Conservation (phyloP, 2,113 vertebrate genomes). For the Ivindomyrus marchei region DNA sequence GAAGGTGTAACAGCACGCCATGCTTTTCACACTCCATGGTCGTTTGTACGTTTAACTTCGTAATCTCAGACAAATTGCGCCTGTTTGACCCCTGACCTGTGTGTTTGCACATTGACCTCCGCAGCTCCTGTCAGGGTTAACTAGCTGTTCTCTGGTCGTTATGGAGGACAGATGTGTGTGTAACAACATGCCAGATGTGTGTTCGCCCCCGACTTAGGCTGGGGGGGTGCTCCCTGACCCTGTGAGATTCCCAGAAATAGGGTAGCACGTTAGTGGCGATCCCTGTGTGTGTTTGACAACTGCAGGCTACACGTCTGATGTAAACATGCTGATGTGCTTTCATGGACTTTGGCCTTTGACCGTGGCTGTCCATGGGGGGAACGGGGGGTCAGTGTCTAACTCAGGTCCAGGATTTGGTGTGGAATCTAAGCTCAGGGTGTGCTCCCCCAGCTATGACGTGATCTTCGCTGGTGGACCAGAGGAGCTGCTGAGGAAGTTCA, state of each 20-base stretch:
- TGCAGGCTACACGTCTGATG: neutral
- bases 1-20: constrained; percentile 25
- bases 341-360: neutral
- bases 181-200: constrained; percentile 42
- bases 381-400: neutral
- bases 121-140: neutral
- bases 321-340: neutral
- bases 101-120: neutral
- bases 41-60: neutral
- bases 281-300: neutral
- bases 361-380: neutral
- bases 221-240: constrained; percentile 8
- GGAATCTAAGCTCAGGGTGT: neutral
- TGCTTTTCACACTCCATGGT: constrained; percentile 17
- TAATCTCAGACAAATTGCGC: neutral
- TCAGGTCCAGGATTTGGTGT: neutral
- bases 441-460: constrained; percentile 77
- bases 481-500: constrained; percentile 86
- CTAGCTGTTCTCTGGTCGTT: neutral
- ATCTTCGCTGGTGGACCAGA: constrained; percentile 87
- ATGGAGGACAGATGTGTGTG: neutral
- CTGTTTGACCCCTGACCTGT: neutral
- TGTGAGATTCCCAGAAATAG: neutral
- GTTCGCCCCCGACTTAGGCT: neutral
- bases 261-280: neutral